Evolutionary conservation across 2,113 vertebrate species (phyloP).

Genomic region (Sturnira hondurensis): DNA sequence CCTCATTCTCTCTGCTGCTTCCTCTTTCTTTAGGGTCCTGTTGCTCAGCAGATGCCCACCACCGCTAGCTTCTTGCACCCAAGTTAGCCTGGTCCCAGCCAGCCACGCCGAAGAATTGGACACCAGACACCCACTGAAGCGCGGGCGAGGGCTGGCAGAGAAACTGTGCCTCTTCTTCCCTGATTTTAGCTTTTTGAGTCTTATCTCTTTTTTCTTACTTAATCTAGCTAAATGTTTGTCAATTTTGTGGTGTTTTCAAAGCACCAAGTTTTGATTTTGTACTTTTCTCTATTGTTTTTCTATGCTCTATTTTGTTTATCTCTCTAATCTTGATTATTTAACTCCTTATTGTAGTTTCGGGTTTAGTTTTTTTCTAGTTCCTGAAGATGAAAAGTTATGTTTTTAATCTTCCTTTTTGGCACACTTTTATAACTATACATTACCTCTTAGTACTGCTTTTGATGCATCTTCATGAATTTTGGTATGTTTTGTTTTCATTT

Average conservation of each 20-base stretch:
- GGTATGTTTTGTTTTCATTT: not conserved
- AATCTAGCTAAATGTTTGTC: not conserved
- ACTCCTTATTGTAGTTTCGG: not conserved
- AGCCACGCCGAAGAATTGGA: not conserved
- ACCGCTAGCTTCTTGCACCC: not conserved
- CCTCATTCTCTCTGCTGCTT: not conserved
- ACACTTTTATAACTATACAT: not conserved
- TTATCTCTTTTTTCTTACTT: not conserved
- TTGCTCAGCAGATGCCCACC: not conserved
- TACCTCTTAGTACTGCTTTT: not conserved
- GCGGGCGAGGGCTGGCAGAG: rapidly evolving
- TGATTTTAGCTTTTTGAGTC: not conserved
- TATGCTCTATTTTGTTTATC: not conserved
- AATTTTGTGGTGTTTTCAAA: not conserved
- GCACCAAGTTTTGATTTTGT: not conserved
- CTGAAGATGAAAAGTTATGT: not conserved
- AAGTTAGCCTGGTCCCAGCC: too few relatives aligned
- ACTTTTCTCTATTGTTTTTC: not conserved
- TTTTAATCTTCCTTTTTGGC: not conserved
- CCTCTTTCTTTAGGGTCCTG: slow-evolving; percentile 15
- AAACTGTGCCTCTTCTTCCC: not conserved
- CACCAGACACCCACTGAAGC: not conserved
- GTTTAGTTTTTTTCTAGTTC: not conserved
- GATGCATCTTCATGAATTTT: not conserved
- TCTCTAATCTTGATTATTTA: not conserved